Conservation (phyloP, 2,888 invertebrate genomes). For the Dyspetes luteomarginatus region DNA sequence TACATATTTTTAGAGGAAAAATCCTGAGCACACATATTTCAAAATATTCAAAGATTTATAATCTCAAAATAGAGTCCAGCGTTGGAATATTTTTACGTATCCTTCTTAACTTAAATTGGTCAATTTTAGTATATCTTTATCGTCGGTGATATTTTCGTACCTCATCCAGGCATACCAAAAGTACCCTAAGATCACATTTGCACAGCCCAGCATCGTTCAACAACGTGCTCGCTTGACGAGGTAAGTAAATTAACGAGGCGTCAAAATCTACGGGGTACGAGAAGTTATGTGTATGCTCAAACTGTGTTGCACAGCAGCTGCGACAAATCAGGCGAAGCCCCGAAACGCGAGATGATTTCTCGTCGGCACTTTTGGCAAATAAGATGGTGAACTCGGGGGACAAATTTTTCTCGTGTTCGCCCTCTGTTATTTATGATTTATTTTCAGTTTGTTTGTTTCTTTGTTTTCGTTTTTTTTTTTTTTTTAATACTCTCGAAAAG, state of each 20-base stretch:
- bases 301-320: slow-evolving; percentile 64
- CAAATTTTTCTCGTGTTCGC: slow-evolving; percentile 31
- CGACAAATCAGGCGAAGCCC: slow-evolving; percentile 69
- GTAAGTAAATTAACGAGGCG: slow-evolving; percentile 55
- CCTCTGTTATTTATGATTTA: slow-evolving; percentile 66
- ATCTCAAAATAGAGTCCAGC: no score
- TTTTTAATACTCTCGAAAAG: not conserved
- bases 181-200: no score
- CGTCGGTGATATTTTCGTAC: no score
- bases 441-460: slow-evolving; percentile 37
- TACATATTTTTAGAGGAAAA: no score
- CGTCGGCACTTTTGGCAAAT: slow-evolving; percentile 55
- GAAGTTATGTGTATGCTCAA: not conserved
- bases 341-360: slow-evolving; percentile 57
- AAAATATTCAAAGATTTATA: no score
- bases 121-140: no score
- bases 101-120: no score
- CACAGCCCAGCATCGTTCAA: not conserved
- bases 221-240: slow-evolving; percentile 37
- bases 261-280: slow-evolving; percentile 20
- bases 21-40: no score
- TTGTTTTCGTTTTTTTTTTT: not conserved
- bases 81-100: no score
- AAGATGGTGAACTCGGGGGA: slow-evolving; percentile 30
- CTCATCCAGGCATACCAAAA: no score